phyloP scores from a whole-genome alignment of 1,140 invertebrate species.

The Harpegnathos saltator region DNA sequence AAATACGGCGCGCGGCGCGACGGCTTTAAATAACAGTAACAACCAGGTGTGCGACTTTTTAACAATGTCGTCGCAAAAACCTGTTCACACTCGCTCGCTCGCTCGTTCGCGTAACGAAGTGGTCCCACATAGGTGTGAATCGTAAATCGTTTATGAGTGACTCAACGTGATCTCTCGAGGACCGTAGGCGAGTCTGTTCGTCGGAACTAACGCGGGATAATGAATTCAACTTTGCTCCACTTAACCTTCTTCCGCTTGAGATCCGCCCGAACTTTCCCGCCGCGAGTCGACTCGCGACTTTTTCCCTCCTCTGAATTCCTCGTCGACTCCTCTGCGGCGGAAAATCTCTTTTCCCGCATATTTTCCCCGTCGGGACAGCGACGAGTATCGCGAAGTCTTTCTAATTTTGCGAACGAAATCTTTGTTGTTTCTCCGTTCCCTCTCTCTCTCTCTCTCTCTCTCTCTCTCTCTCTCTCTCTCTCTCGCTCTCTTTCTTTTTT shows the following conservation, averaged over 20 bases:
- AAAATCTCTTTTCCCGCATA: too few relatives aligned
- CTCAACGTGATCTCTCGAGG: slow-evolving; percentile 2
- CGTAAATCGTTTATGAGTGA: slow-evolving; percentile 60
- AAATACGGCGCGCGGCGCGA: slow-evolving; percentile 36
- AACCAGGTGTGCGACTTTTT: slow-evolving; percentile 45
- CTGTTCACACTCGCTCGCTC: background rate
- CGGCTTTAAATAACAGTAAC: slow-evolving; percentile 55
- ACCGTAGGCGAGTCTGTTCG: background rate
- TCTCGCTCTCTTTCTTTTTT: too few relatives aligned
- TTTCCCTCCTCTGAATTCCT: too few relatives aligned
- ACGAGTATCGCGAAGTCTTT: too few relatives aligned
- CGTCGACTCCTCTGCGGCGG: too few relatives aligned
- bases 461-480: too few relatives aligned
- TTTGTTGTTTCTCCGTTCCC: too few relatives aligned
- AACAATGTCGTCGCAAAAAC: slow-evolving; percentile 34
- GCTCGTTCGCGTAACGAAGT: slow-evolving; percentile 22
- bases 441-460: too few relatives aligned
- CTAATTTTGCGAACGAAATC: too few relatives aligned
- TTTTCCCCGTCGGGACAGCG: too few relatives aligned
- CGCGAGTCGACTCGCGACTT: too few relatives aligned
- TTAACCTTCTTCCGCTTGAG: slow-evolving; percentile 6
- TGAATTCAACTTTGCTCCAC: slow-evolving; percentile 32
- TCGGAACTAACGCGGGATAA: slow-evolving; percentile 14
- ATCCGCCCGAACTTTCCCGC: background rate
- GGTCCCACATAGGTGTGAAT: slow-evolving; percentile 31